Evolutionary conservation across 2,113 vertebrate species (phyloP).

Genomic region (Macrotus californicus): DNA sequence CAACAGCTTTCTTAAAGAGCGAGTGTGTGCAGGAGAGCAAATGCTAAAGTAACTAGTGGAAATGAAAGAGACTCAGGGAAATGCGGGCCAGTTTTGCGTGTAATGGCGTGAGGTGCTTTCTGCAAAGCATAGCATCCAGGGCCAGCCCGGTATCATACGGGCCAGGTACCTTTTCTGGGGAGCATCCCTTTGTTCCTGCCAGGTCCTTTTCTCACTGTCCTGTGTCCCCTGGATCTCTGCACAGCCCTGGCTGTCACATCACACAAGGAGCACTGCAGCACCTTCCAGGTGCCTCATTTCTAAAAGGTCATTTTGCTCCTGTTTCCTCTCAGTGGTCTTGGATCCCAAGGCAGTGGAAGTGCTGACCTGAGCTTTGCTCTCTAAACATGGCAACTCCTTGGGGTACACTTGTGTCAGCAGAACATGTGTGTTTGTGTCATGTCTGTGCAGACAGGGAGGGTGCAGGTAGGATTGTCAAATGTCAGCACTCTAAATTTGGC

Average conservation of each 20-base stretch:
- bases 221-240: not conserved
- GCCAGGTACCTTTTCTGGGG: not conserved
- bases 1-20: not conserved
- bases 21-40: not conserved
- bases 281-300: not conserved
- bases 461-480: slow-evolving; percentile 20
- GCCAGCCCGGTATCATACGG: not conserved
- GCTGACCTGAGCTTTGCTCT: slow-evolving; percentile 55
- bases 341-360: not conserved
- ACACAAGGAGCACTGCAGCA: not conserved
- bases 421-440: slow-evolving; percentile 30
- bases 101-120: not conserved
- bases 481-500: not conserved
- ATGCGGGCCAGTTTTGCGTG: not conserved
- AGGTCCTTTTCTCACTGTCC: not conserved
- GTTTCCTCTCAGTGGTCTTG: slow-evolving; percentile 43
- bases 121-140: not conserved
- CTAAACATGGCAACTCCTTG: not conserved
- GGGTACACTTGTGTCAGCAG: not conserved
- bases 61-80: not conserved
- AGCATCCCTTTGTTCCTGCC: not conserved
- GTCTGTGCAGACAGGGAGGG: slow-evolving; percentile 39
- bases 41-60: not conserved
- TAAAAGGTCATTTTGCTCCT: slow-evolving; percentile 37
- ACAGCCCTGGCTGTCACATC: not conserved